Conservation (phyloP, 2,888 invertebrate genomes). For the Andrena bucephala region DNA sequence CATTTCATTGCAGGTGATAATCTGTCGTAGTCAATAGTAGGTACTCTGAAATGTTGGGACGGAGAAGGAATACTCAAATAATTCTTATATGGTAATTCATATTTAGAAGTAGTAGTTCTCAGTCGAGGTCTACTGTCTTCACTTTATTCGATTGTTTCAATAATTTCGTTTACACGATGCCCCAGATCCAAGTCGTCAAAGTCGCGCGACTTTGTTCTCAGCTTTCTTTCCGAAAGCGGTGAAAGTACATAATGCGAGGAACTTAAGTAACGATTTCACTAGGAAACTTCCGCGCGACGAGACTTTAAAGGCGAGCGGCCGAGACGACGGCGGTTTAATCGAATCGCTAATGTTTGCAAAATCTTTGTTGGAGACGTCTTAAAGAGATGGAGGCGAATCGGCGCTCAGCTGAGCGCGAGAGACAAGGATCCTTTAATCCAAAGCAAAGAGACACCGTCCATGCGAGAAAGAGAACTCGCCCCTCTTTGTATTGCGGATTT, state of each 20-base stretch:
- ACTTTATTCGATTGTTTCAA: constrained; percentile 1
- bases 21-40: too few relatives aligned
- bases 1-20: too few relatives aligned
- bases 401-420: constrained; percentile 40
- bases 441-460: constrained; percentile 16
- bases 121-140: too few relatives aligned
- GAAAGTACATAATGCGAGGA: constrained; percentile 74
- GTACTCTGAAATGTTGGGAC: too few relatives aligned
- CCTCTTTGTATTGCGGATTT: constrained; percentile 28
- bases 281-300: constrained; percentile 72
- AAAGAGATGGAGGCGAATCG: constrained; percentile 66
- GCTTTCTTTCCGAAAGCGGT: constrained; percentile 66
- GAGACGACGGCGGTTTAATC: constrained; percentile 68
- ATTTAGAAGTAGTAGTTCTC: too few relatives aligned
- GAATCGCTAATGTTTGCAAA: constrained; percentile 76
- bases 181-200: constrained; percentile 28
- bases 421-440: constrained; percentile 52
- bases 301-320: constrained; percentile 74
- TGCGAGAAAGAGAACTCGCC: constrained; percentile 3
- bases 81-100: too few relatives aligned
- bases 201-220: constrained; percentile 38
- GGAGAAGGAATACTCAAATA: too few relatives aligned
- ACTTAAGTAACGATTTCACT: constrained; percentile 75
- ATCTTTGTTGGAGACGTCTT: constrained; percentile 70
- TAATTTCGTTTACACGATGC: constrained; percentile 31